Conservation (phyloP, 1,140 invertebrate species). For the Eufriesea mexicana region DNA sequence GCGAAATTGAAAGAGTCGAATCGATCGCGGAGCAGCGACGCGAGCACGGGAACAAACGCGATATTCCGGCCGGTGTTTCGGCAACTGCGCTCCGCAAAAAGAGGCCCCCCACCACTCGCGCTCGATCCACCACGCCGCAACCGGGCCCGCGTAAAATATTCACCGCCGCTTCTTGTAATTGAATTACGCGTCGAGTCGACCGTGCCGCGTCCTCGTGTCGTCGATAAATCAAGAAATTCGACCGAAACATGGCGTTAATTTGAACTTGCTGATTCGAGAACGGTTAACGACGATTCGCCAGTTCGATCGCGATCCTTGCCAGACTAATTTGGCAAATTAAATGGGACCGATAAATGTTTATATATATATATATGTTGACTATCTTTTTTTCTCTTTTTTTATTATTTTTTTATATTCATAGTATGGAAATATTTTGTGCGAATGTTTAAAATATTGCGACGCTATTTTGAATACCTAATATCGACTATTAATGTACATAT, state of each 20-base stretch:
- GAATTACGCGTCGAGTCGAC: conserved; percentile 10
- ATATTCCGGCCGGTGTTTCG: conserved; percentile 31
- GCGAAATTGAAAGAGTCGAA: conserved; percentile 47
- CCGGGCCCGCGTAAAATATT: conserved; percentile 17
- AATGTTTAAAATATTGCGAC: too few relatives aligned
- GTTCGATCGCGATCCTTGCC: background rate
- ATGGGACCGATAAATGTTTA: too few relatives aligned
- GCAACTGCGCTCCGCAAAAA: conserved; percentile 16
- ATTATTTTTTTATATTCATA: too few relatives aligned
- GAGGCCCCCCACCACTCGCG: background rate
- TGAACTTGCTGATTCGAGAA: background rate
- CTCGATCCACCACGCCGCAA: background rate
- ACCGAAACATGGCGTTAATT: background rate
- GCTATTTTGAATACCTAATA: too few relatives aligned
- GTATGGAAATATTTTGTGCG: too few relatives aligned
- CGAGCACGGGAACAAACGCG: conserved; percentile 1
- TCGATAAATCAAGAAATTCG: conserved; percentile 6
- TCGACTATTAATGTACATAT: too few relatives aligned
- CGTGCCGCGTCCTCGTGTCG: background rate
- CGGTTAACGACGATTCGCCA: background rate
- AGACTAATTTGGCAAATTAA: background rate
- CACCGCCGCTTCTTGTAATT: conserved; percentile 11
- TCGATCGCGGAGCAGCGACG: conserved; percentile 23
- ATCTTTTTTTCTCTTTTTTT: too few relatives aligned
- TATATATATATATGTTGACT: too few relatives aligned